Conservation (phyloP, 2,888 invertebrate genomes). For the Tachina grossa region DNA sequence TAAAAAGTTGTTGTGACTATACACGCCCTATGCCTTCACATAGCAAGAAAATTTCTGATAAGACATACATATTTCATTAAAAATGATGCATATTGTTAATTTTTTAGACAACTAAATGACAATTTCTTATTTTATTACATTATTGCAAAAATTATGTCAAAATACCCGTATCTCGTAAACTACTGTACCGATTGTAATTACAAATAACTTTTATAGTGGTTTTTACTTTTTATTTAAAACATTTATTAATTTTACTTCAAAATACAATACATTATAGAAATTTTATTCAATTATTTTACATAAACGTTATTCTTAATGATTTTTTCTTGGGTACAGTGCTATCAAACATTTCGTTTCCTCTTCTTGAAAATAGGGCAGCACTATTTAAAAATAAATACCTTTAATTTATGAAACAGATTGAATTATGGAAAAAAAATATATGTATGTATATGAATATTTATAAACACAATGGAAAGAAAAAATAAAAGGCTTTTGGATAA, state of each 20-base stretch:
- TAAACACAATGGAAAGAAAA: background rate
- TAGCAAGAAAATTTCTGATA: too few relatives aligned
- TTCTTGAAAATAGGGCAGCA: conserved; percentile 28
- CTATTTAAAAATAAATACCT: background rate
- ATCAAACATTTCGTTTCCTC: conserved; percentile 18
- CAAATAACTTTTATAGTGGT: conserved; percentile 29
- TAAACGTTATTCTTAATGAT: conserved; percentile 48
- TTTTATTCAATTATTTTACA: conserved; percentile 46
- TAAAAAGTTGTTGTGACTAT: too few relatives aligned
- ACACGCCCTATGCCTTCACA: too few relatives aligned
- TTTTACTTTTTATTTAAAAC: conserved; percentile 33
- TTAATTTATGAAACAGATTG: conserved; percentile 12
- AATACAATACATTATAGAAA: conserved; percentile 47
- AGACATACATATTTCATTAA: too few relatives aligned
- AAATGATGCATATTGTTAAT: too few relatives aligned
- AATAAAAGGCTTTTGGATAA: background rate
- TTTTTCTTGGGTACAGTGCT: conserved; percentile 22
- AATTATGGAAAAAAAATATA: conserved; percentile 13
- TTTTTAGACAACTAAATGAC: too few relatives aligned
- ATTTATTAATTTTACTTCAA: conserved; percentile 34
- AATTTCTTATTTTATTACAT: too few relatives aligned
- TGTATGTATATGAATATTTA: background rate
- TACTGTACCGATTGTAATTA: background rate
- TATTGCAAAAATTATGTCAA: too few relatives aligned
- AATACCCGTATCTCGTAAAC: too few relatives aligned